Percentiles rank a stretch among this genome's conserved stretches.
phyloP scores from a whole-genome alignment of 2,797 vertebrate genomes.

The Parauchenoglanis punctatus region DNA sequence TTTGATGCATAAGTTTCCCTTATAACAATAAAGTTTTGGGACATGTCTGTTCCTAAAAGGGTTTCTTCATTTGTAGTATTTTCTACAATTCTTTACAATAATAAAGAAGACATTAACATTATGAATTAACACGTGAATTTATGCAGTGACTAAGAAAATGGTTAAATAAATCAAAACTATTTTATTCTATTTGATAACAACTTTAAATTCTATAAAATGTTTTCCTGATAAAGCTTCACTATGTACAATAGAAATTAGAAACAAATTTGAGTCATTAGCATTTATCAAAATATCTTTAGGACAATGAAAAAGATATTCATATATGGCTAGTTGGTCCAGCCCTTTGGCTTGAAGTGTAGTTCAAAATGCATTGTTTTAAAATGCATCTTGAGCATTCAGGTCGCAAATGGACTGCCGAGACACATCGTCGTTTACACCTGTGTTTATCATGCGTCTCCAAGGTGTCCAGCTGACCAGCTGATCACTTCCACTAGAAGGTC shows the following conservation, averaged over 20 bases:
- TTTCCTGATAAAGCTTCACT: not conserved
- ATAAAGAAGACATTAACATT: not conserved
- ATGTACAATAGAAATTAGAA: not conserved
- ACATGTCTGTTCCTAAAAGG: not conserved
- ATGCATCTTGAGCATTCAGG: too few species aligned
- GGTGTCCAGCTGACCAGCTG: too few species aligned
- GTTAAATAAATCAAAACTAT: not conserved
- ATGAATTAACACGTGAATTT: not conserved
- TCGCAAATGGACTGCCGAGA: too few species aligned
- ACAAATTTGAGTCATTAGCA: not conserved
- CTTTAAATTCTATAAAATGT: not conserved
- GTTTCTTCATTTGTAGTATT: not conserved
- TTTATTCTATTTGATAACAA: not conserved
- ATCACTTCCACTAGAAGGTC: too few species aligned
- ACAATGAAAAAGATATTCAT: not conserved
- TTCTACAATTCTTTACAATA: not conserved
- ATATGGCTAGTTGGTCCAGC: not conserved
- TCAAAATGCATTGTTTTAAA: too few species aligned
- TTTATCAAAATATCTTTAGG: not conserved
- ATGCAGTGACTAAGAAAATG: not conserved
- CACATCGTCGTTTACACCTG: too few species aligned
- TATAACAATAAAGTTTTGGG: too few species aligned
- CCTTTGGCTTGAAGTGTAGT: not conserved
- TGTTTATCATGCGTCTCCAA: too few species aligned
- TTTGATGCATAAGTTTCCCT: not conserved